Conservation (phyloP, 1,140 invertebrate genomes). For the Penaeus chinensis region DNA sequence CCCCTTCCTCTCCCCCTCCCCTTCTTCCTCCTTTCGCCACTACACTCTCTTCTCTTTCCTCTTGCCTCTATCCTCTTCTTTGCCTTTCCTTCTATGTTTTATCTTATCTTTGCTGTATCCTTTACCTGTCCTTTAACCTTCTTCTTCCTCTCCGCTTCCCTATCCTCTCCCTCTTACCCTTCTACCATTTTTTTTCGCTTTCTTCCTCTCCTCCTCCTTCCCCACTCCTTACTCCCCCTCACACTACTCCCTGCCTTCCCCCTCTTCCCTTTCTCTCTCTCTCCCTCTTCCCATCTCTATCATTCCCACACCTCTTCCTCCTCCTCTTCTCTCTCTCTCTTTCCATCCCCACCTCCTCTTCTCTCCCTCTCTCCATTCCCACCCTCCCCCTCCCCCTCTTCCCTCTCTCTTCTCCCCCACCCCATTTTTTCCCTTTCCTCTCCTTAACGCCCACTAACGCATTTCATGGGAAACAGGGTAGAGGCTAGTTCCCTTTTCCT, state of each 20-base stretch:
- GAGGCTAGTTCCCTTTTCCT: too few relatives aligned
- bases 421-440: background rate
- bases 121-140: too few relatives aligned
- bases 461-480: background rate
- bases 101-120: background rate
- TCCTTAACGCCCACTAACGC: background rate
- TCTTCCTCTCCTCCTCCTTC: background rate
- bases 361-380: constrained; percentile 3
- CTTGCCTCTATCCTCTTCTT: background rate
- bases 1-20: background rate
- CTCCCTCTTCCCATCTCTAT: background rate
- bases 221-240: background rate
- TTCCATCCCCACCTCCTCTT: background rate
- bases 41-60: background rate
- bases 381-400: background rate
- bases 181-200: background rate
- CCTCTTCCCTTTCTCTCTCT: too few relatives aligned
- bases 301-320: background rate
- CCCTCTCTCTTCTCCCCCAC: background rate
- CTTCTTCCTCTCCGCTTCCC: too few relatives aligned
- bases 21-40: background rate
- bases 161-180: background rate
- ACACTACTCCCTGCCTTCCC: background rate
- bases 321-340: background rate
- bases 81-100: background rate